Base-by-base conservation (phyloP, 2,113 vertebrate genomes). In the Cynopterus brachyotis region DNA sequence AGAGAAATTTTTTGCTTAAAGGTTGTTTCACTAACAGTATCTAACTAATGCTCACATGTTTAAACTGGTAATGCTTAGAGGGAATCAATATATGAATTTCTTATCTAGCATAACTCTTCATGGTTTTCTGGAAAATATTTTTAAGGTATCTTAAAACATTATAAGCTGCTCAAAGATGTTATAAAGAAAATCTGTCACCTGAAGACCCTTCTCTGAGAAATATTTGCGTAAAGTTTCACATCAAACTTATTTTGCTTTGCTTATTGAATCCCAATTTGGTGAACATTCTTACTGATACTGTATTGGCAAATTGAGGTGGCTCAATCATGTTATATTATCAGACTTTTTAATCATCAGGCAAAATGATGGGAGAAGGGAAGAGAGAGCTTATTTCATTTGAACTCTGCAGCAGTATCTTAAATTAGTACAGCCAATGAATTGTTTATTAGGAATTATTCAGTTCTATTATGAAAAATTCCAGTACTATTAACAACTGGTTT, bases 81-180 rank as follows among this genome's bases (percentile, higher is more conserved):
- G 55, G 13, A 75, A 13, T 73, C 59, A 76, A 20, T 91, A 16
- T 73, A 26, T 69, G 16, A 19, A 20, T 78, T 82, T 89, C 24
- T 79, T 83, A 89, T 76, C 45, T 13, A 92, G 24, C 6, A 3
- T 72, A 72, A 47, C 15, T 55, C 60, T 93, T 90, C 11, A 7
- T 67, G 12, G 30, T 88, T 80, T 94, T 93, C 62, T 95, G 47
- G 75, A 45, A 94, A 64, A 75, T 84, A 37, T 59, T 79, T 95
- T 95, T 89, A 89, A 89, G 64, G 7, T 78, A 66, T 69, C 45
- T 89, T 91, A 76, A 90, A 84, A 73, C 28, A 55, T 37, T 47
- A 7, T 76, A 86, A 85, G 67, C 59, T 85, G 30, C 40, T 89
- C 37, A 84, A 57, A 95, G 28, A 17, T 84, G 15, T 37, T 28